phyloP scores from a whole-genome alignment of 2,888 invertebrate genomes.

The Drosophila merina region DNA sequence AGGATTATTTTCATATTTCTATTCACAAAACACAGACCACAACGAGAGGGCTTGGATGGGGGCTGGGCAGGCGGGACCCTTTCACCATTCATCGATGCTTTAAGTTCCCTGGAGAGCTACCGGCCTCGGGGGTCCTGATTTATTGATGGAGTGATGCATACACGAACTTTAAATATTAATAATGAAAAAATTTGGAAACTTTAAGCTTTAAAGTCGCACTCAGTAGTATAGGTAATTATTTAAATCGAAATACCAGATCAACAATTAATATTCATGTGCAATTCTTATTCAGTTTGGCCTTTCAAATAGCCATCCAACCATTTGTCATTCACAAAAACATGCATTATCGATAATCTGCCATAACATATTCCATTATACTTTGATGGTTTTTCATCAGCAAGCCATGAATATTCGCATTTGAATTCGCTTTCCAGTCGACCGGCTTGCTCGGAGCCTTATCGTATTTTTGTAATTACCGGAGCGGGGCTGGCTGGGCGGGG shows the following conservation, averaged over 20 bases:
- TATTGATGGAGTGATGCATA: neutral
- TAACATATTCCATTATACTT: conserved; percentile 34
- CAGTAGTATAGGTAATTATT: neutral
- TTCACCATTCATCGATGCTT: conserved; percentile 10
- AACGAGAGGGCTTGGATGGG: conserved; percentile 10
- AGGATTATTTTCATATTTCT: conserved; percentile 57
- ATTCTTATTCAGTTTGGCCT: conserved; percentile 8
- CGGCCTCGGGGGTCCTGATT: neutral
- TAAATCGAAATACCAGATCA: neutral
- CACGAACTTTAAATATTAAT: neutral
- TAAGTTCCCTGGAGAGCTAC: conserved; percentile 4
- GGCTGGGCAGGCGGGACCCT: neutral
- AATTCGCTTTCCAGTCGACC: conserved; percentile 17
- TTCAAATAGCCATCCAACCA: conserved; percentile 5
- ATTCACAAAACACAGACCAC: conserved; percentile 18
- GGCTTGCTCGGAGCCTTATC: conserved; percentile 34
- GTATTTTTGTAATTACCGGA: conserved; percentile 47
- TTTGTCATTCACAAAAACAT: conserved; percentile 9
- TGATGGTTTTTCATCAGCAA: conserved; percentile 33
- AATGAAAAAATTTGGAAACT: neutral
- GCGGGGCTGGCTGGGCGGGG: conserved; percentile 7
- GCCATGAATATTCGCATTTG: conserved; percentile 39
- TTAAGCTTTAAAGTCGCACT: neutral
- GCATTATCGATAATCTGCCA: conserved; percentile 38
- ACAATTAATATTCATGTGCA: conserved; percentile 18